Conservation (phyloP, 2,888 invertebrate genomes). For the Callinectes sapidus region DNA sequence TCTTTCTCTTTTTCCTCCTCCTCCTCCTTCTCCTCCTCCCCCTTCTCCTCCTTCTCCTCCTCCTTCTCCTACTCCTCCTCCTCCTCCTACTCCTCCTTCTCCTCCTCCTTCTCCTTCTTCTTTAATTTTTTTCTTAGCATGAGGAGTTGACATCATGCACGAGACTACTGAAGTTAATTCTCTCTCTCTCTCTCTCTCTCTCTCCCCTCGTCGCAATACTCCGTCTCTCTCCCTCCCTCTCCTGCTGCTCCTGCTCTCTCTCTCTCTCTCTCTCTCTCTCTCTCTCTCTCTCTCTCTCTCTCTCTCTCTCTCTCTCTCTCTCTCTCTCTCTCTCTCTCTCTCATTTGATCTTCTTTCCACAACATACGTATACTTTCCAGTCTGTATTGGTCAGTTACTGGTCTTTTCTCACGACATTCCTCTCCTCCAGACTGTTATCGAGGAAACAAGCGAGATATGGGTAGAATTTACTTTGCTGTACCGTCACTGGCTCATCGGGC, state of each 20-base stretch:
- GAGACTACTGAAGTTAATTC: too few species aligned
- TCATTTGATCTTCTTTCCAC: background rate
- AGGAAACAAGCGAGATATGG: constrained; percentile 47
- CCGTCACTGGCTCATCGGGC: constrained; percentile 49
- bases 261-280: background rate
- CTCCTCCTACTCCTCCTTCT: background rate
- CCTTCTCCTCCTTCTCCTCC: too few species aligned
- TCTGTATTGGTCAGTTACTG: background rate
- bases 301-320: background rate
- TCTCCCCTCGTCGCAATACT: too few species aligned
- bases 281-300: background rate
- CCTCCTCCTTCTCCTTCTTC: background rate
- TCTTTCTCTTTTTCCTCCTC: too few species aligned
- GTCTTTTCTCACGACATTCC: background rate
- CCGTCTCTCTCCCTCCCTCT: too few species aligned
- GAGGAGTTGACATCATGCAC: too few species aligned
- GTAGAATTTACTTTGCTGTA: constrained; percentile 52
- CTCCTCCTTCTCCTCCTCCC: background rate
- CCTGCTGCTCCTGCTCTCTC: too few species aligned
- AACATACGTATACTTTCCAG: too few species aligned
- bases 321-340: background rate
- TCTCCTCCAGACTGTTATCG: constrained; percentile 34
- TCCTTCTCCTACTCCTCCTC: background rate
- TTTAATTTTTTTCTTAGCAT: too few species aligned
- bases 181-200: too few species aligned